Percentiles rank a stretch among this genome's conserved stretches.
Conservation (phyloP, 1,140 invertebrate genomes). For the Hestina assimilis region DNA sequence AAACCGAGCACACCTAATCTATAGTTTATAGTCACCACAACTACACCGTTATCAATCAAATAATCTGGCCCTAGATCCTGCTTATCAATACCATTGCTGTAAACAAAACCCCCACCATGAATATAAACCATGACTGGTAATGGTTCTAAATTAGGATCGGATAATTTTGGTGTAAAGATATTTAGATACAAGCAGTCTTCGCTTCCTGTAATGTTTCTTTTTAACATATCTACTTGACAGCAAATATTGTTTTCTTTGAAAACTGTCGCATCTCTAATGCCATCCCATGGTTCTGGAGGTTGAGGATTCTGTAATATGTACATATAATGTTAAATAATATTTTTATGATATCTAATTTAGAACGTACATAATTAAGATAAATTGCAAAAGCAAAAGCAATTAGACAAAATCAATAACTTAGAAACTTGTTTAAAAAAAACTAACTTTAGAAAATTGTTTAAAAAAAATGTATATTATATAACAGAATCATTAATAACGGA, state of each 20-base stretch:
- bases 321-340: too few relatives aligned
- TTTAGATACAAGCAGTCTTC: constrained; percentile 56
- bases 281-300: constrained; percentile 36
- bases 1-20: constrained; percentile 79
- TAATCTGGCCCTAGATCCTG: constrained; percentile 61
- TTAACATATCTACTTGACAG: constrained; percentile 18
- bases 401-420: too few relatives aligned
- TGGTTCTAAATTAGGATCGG: constrained; percentile 10
- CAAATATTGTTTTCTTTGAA: constrained; percentile 20
- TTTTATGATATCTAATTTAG: too few relatives aligned
- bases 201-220: constrained; percentile 22
- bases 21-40: constrained; percentile 80
- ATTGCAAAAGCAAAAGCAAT: too few relatives aligned
- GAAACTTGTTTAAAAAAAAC: too few relatives aligned
- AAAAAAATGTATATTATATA: too few relatives aligned
- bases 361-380: too few relatives aligned
- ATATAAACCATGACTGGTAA: constrained; percentile 86
- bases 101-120: constrained; percentile 83
- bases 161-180: constrained; percentile 39
- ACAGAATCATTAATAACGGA: too few relatives aligned
- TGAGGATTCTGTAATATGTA: constrained; percentile 36
- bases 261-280: constrained; percentile 38
- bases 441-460: too few relatives aligned
- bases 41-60: constrained; percentile 76
- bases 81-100: constrained; percentile 68